Conservation (phyloP, 2,888 invertebrate genomes). For the Ischnura elegans region DNA sequence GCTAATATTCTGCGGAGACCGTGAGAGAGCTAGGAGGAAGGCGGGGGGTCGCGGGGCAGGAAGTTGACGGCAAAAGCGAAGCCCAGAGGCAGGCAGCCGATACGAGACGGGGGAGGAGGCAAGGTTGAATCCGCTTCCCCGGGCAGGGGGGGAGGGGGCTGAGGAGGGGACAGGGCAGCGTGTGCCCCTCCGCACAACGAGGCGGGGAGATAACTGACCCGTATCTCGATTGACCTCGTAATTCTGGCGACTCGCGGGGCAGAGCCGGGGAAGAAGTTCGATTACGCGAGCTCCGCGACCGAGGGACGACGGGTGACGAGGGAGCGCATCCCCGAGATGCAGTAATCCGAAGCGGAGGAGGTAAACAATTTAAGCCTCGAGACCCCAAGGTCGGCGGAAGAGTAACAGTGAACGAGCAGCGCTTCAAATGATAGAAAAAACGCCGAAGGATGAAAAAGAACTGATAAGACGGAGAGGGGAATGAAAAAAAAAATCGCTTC, state of each 20-base stretch:
- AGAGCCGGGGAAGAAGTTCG: not conserved
- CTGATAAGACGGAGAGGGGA: not conserved
- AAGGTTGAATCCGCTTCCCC: not conserved
- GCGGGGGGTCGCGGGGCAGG: conserved; percentile 17
- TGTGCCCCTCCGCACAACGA: not conserved
- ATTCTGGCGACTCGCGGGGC: not conserved
- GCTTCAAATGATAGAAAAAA: not conserved
- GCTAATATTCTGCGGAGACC: conserved; percentile 46
- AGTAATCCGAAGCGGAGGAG: not conserved
- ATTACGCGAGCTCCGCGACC: not conserved
- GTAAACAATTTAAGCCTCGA: conserved; percentile 12
- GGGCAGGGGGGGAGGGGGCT: not conserved
- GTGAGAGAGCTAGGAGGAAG: not conserved
- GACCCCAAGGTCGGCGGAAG: not conserved
- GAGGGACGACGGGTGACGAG: not conserved
- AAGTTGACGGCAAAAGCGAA: not conserved
- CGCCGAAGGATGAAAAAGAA: not conserved
- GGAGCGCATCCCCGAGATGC: not conserved
- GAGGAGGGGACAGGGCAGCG: not conserved
- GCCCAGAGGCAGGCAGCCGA: not conserved
- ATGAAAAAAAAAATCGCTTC: not conserved
- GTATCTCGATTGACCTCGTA: conserved; percentile 11
- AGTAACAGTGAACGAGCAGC: not conserved
- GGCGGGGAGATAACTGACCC: not conserved
- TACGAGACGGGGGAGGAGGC: not conserved